These are phyloP conservation scores for Anguilla pacifica DNA, from an alignment of 2,797 vertebrate genomes.

Conservation along the genomic window DNA sequence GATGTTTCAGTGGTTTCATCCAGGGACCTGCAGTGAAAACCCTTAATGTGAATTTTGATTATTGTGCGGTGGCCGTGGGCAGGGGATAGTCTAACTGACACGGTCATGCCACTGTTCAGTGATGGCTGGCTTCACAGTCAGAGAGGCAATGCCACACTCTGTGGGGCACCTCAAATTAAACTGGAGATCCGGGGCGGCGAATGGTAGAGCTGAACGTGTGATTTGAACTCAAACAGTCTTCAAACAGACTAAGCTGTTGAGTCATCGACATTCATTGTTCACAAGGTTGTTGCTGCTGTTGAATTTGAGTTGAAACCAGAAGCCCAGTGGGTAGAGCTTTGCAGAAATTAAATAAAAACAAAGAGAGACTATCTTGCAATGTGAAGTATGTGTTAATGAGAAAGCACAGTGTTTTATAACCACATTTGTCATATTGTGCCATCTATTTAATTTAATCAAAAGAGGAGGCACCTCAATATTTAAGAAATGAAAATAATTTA, in stretches of 20 bases:
- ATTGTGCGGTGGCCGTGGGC: not conserved
- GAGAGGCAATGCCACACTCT: not conserved
- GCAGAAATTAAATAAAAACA: not conserved
- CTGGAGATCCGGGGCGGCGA: not conserved
- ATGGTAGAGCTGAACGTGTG: not conserved
- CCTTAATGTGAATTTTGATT: not conserved
- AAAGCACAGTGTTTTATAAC: no score
- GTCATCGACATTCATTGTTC: not conserved
- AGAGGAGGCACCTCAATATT: no score
- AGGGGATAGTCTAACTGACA: not conserved
- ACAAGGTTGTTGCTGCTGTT: not conserved
- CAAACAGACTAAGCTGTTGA: not conserved
- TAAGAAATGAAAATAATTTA: no score
- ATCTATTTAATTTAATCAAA: no score
- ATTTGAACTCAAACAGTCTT: not conserved
- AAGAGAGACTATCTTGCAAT: no score
- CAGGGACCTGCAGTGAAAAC: not conserved
- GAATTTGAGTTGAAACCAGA: no score
- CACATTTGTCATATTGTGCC: no score
- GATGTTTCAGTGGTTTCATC: not conserved
- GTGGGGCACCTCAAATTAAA: not conserved
- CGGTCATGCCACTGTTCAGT: not conserved
- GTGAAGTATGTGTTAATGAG: no score
- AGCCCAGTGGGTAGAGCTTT: not conserved
- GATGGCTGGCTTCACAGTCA: not conserved